A percentile compares a stretch with the other conserved stretches of the same genome.
These are phyloP conservation scores for Papilio dardanus DNA, from an alignment of 1,140 invertebrate species.

Conservation along the genomic window DNA sequence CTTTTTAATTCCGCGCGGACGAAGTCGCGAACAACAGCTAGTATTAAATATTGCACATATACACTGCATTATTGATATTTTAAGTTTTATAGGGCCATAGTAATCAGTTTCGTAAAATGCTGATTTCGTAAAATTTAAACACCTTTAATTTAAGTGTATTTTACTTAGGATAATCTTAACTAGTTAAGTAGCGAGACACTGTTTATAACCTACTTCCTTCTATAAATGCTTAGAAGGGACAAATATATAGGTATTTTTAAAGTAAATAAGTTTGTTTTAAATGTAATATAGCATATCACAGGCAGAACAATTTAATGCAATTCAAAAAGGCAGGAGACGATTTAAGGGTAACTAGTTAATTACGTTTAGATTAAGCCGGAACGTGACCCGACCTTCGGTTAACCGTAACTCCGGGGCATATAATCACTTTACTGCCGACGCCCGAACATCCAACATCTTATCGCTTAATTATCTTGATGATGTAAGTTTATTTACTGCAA, in stretches of 20 bases:
- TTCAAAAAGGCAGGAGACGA: constrained; percentile 10
- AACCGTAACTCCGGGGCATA: constrained; percentile 41
- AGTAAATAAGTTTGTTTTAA: neutral
- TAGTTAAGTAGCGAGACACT: too few species aligned
- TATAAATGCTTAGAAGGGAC: too few species aligned
- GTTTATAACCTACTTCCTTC: too few species aligned
- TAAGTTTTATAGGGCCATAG: too few species aligned
- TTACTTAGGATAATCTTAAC: too few species aligned
- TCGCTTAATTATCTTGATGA: constrained; percentile 43
- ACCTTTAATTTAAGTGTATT: too few species aligned
- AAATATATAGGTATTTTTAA: neutral
- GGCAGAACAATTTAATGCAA: neutral
- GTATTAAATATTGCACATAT: too few species aligned
- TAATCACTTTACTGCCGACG: constrained; percentile 51
- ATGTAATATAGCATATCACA: neutral
- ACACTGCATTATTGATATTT: too few species aligned
- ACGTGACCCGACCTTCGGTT: constrained; percentile 43
- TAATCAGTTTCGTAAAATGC: too few species aligned
- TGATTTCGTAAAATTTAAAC: too few species aligned
- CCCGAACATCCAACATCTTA: constrained; percentile 42
- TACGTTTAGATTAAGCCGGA: constrained; percentile 49
- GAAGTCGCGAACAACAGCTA: too few species aligned
- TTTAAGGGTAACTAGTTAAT: constrained; percentile 44
- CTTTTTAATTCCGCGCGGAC: too few species aligned
- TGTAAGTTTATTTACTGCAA: constrained; percentile 22